Evolutionary conservation across 1,140 invertebrate genomes (phyloP).

Genomic region (Anastrepha obliqua): DNA sequence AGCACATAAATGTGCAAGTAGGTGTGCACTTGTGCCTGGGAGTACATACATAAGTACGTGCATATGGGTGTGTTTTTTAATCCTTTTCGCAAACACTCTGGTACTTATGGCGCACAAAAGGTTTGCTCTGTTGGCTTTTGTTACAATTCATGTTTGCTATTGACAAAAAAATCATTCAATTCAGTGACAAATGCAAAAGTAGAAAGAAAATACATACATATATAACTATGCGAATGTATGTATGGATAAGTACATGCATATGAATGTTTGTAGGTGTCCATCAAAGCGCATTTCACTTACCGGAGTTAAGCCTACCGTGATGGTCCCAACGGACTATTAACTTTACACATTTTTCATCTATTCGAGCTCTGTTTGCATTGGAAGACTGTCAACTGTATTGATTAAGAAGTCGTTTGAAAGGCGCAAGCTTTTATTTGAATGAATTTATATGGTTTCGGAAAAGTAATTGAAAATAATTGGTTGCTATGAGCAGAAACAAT

Average conservation of each 20-base stretch:
- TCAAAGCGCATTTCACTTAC: not conserved
- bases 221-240: not conserved
- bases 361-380: constrained; percentile 3
- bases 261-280: too few relatives aligned
- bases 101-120: not conserved
- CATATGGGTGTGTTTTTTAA: not conserved
- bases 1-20: not conserved
- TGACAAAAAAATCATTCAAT: not conserved
- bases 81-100: constrained; percentile 38
- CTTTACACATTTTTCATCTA: constrained; percentile 12
- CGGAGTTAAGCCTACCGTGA: not conserved
- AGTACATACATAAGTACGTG: not conserved
- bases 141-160: constrained; percentile 20
- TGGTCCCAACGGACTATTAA: constrained; percentile 40
- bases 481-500: not conserved
- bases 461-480: not conserved
- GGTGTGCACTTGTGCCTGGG: not conserved
- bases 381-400: constrained; percentile 27
- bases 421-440: not conserved
- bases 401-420: not conserved
- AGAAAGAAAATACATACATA: not conserved
- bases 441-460: constrained; percentile 3
- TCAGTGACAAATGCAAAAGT: not conserved
- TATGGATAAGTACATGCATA: too few relatives aligned
- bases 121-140: constrained; percentile 8